Base-by-base conservation (phyloP, 2,888 invertebrate species). In the Pristionchus fissidentatus region DNA sequence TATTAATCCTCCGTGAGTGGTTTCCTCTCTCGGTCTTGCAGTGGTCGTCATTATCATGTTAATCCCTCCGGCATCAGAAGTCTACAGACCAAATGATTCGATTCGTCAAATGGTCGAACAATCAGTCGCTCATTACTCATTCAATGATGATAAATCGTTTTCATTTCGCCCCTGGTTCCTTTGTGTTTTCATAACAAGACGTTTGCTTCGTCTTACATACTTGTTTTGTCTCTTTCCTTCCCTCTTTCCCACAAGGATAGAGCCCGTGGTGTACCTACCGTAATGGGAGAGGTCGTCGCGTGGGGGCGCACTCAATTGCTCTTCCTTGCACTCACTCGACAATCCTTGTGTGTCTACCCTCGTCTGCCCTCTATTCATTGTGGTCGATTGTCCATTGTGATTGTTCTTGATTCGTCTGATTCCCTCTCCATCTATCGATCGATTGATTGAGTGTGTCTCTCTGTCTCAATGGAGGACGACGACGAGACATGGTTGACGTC, bases 401-500 rank as follows among this genome's bases (percentile, higher is more conserved):
- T 70, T 70, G 70, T 38, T 13, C 43, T 43, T 43, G 70, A 70
- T 70, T 70, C 43, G 26, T n/a, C 19, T 26, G 70, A 70, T 43
- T 70, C 26, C 41, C 70, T 41, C 55, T 55, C 8, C 22, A n/a
- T 55, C n/a, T n/a, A 13, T 22, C 70, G 43, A 70, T 70, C 70
- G 10, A 70, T 70, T 41, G 70, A 70, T 70, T 70, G 70, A 19
- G 3, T 2, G n/a, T 41, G 62, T 41, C 41, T 41, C 43, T 75
- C 32, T 41, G n/a, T n/a, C 29, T 15, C 35, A 26, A 79, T 79
- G 57, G 79, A 79, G 22, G 55, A 57, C 26, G 78, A 78, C 38
- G 79, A 79, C 43, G 79, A 79, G 55, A 79, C 79, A 26, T 79
- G 79, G 79, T 41, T 79, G 10, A 57, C 79, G 22, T 38, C 57